Percentiles rank a stretch among this genome's conserved stretches.
Evolutionary conservation across 2,113 vertebrate species (phyloP).

Genomic region (Paramisgurnus dabryanus): DNA sequence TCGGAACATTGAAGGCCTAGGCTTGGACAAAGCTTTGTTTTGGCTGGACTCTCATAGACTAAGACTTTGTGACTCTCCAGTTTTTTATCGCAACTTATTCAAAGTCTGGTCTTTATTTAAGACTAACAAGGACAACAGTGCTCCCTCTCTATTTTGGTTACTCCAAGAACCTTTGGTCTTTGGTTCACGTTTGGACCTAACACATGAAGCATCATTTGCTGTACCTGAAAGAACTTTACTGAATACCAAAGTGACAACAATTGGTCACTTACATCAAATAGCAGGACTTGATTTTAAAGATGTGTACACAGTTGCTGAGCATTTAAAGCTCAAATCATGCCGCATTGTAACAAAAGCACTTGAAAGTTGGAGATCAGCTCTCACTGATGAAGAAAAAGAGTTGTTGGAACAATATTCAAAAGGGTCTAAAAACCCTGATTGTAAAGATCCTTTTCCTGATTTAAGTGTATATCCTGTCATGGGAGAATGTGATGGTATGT

Average conservation of each 20-base stretch:
- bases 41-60: background rate
- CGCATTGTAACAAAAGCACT: background rate
- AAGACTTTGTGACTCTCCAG: background rate
- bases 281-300: background rate
- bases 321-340: background rate
- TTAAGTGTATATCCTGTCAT: background rate
- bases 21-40: background rate
- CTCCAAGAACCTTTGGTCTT: background rate
- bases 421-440: background rate
- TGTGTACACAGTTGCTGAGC: background rate
- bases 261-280: background rate
- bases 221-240: background rate
- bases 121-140: background rate
- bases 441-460: background rate
- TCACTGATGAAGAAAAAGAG: background rate
- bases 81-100: background rate
- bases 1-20: too few relatives aligned
- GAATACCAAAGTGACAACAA: background rate
- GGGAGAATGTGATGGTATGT: background rate
- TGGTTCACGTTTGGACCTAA: background rate
- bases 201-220: constrained; percentile 25
- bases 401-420: background rate
- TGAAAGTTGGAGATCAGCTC: background rate
- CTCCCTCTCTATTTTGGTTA: too few relatives aligned
- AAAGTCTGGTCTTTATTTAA: background rate